A percentile compares a stretch with the other conserved stretches of the same genome.
Conservation (phyloP, 1,140 invertebrate genomes). For the Drosophila lacteicornis region DNA sequence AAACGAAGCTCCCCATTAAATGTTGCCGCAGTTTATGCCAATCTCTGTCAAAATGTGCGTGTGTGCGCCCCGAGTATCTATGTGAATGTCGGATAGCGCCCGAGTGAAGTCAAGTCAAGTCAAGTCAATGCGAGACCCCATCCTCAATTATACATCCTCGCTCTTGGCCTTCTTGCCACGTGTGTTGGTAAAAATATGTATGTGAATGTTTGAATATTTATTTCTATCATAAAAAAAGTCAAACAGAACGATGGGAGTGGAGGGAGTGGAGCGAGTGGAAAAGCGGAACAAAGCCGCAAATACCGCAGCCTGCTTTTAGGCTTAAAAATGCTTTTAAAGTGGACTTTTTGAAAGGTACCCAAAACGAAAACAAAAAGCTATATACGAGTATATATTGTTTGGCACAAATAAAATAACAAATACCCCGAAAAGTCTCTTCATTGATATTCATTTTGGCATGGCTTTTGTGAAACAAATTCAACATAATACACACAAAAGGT, state of each 20-base stretch:
- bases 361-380: background rate
- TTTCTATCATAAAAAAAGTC: conserved; percentile 51
- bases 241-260: conserved; percentile 1
- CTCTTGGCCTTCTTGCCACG: conserved; percentile 21
- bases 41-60: conserved; percentile 20
- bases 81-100: conserved; percentile 53
- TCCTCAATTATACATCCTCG: conserved; percentile 37
- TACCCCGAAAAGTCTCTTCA: conserved; percentile 26
- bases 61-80: conserved; percentile 13
- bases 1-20: conserved; percentile 71
- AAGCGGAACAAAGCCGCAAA: conserved; percentile 20
- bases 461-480: conserved; percentile 29
- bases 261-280: conserved; percentile 1
- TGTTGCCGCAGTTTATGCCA: conserved; percentile 68
- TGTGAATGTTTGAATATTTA: conserved; percentile 54
- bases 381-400: background rate
- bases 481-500: conserved; percentile 18
- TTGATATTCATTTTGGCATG: conserved; percentile 51
- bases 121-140: conserved; percentile 26
- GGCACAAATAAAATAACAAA: conserved; percentile 13
- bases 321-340: conserved; percentile 51
- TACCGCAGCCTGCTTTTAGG: conserved; percentile 40
- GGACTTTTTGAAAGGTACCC: conserved; percentile 12
- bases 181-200: conserved; percentile 29
- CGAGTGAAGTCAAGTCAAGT: conserved; percentile 36